phyloP scores from a whole-genome alignment of 1,140 invertebrate species.

The Drosophila arawakana region DNA sequence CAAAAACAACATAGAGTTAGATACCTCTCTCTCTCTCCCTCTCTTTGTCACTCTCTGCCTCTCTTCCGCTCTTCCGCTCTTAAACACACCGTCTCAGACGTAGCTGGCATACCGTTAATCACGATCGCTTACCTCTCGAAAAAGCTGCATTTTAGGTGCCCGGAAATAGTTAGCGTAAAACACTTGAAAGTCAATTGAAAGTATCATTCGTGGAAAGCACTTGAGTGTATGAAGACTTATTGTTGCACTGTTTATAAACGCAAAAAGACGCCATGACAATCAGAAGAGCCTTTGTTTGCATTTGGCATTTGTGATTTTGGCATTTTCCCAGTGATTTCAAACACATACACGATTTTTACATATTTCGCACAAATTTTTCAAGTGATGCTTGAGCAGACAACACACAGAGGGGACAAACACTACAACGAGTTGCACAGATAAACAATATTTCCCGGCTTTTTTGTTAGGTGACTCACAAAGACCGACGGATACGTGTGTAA shows the following conservation, averaged over 20 bases:
- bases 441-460: conserved; percentile 60
- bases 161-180: neutral
- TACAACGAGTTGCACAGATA: conserved; percentile 46
- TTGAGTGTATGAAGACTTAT: conserved; percentile 21
- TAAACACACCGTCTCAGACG: no score
- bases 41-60: neutral
- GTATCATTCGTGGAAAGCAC: conserved; percentile 19
- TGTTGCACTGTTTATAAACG: conserved; percentile 23
- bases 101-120: conserved; percentile 14
- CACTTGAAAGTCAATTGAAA: conserved; percentile 10
- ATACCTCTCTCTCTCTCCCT: conserved; percentile 8
- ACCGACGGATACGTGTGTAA: conserved; percentile 50
- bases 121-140: conserved; percentile 29
- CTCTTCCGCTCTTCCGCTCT: neutral
- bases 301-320: conserved; percentile 35
- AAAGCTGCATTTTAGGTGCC: conserved; percentile 2
- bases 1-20: conserved; percentile 14
- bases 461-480: conserved; percentile 44
- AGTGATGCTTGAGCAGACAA: conserved; percentile 62
- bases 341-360: conserved; percentile 52
- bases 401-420: conserved; percentile 9
- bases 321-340: conserved; percentile 40
- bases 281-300: conserved; percentile 59
- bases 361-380: conserved; percentile 48
- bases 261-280: conserved; percentile 57